These are phyloP conservation scores for Pseudopodoces humilis DNA, from an alignment of 2,113 vertebrate genomes.

Conservation along the genomic window DNA sequence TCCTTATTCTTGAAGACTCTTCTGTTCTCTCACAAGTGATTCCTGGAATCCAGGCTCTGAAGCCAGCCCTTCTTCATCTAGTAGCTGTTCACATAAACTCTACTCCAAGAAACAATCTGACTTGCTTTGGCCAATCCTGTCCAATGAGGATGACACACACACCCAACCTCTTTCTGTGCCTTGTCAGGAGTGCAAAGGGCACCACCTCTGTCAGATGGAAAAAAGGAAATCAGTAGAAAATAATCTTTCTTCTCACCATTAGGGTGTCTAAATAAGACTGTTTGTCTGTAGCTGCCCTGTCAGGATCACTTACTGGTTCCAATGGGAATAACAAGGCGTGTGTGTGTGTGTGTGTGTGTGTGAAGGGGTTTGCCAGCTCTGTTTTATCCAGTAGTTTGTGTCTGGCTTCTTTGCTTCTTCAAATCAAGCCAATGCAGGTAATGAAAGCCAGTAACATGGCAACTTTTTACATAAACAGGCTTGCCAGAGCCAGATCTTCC, in stretches of 20 bases:
- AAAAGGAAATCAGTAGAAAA: not conserved
- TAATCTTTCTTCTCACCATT: not conserved
- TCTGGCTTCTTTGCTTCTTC: not conserved
- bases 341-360: not conserved
- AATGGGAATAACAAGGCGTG: not conserved
- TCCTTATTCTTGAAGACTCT: not conserved
- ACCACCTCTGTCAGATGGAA: not conserved
- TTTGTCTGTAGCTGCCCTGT: not conserved
- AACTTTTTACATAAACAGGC: constrained; percentile 1
- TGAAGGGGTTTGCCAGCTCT: not conserved
- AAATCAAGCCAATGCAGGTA: constrained; percentile 22
- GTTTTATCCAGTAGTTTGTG: not conserved
- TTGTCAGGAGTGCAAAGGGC: not conserved
- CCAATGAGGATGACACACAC: not conserved
- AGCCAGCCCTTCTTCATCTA: not conserved
- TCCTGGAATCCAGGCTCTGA: not conserved
- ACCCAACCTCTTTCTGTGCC: not conserved
- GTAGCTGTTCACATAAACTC: not conserved
- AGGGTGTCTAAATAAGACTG: not conserved
- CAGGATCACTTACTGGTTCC: not conserved
- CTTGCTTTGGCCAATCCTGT: not conserved
- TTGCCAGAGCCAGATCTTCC: constrained; percentile 25
- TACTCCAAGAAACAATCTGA: not conserved
- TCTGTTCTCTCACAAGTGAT: not conserved
- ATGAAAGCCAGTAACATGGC: not conserved